These are phyloP conservation scores for Tipula unca DNA, from an alignment of 2,888 invertebrate genomes.

Conservation along the genomic window DNA sequence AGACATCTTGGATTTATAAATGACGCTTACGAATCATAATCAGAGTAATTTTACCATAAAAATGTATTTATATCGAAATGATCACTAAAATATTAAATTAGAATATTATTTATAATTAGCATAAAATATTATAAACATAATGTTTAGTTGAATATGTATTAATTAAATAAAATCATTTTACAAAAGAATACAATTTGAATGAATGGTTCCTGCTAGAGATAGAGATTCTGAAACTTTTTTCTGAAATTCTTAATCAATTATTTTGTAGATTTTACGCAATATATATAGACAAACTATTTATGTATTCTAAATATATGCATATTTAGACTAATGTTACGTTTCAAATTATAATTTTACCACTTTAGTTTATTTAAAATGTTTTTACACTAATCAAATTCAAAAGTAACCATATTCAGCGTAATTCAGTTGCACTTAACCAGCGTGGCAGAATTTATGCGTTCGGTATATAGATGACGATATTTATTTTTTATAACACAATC, in stretches of 20 bases:
- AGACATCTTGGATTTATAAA: background rate
- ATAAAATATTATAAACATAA: background rate
- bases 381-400: background rate
- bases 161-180: background rate
- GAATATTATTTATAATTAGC: background rate
- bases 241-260: background rate
- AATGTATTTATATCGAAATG: background rate
- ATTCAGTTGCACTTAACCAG: slow-evolving; percentile 16
- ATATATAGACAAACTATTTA: background rate
- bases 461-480: background rate
- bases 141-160: background rate
- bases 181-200: background rate
- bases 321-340: background rate
- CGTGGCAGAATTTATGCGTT: slow-evolving; percentile 8
- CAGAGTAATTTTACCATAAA: background rate
- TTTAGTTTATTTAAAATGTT: background rate
- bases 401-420: slow-evolving; percentile 15
- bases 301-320: background rate
- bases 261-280: background rate
- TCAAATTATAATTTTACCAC: background rate
- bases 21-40: slow-evolving; percentile 16
- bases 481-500: too few relatives aligned
- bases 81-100: background rate
- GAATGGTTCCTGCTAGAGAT: background rate
- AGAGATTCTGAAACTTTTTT: background rate